Evolutionary conservation across 2,888 invertebrate genomes (phyloP), one percentile per base, ranked within the genome.

Genomic region (Camptogramma bilineatum): DNA sequence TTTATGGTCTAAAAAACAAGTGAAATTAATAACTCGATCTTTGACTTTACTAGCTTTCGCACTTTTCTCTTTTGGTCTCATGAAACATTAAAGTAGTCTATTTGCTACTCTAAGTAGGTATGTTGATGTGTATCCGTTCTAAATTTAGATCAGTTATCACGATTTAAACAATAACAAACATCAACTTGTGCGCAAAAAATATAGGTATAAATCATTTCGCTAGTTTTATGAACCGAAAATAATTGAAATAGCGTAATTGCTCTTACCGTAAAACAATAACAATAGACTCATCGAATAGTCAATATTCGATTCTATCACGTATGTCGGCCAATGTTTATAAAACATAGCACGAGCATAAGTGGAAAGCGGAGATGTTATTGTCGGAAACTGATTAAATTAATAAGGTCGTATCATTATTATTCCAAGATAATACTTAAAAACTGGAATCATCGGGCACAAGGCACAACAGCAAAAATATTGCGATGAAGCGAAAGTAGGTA

Each of bases 401-500:
- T 56, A 47, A 52, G 55, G 60, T 60, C 60, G 18, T 10, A 3
- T 52, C 60, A 48, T 48, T n/a, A 28, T 55, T 55, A 17, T 21
- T 55, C 44, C 34, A 34, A 3, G 44, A 53, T 54, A 58, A 24
- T 17, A 50, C 10, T 58, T 46, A 44, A 52, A 58, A 61, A 65
- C 65, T 56, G 57, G 57, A 56, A 53, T 60, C 44, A 51, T 44
- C 47, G 17, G 39, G 31, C 10, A 59, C 53, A 44, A 46, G 39
- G 31, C 10, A 59, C 53, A 44, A 46, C 60, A 42, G 21, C 13
- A 24, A 42, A 64, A 54, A 52, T 60, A 51, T 47, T 46, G 46
- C 65, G 34, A 48, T 44, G 18, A 44, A 58, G 47, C 57, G 65
- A 65, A 61, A 61, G 65, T n/a, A n/a, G n/a, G n/a, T 65, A 44